These are phyloP conservation scores for Andricus grossulariae DNA, from an alignment of 1,140 invertebrate genomes.

Conservation along the genomic window DNA sequence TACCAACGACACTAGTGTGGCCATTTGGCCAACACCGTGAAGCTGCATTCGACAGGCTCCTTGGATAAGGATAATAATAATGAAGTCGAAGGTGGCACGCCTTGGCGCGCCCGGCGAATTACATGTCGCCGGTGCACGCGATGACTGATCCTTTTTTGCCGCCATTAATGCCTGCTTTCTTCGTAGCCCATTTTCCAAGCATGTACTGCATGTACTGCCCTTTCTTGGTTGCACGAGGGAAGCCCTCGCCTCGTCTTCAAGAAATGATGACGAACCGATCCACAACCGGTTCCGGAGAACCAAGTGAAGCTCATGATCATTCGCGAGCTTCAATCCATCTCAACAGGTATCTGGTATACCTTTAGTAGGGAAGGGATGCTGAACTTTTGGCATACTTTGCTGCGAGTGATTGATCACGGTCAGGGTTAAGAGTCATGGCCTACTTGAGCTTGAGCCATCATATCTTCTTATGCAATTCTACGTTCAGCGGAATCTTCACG, in stretches of 20 bases:
- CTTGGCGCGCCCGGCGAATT: constrained; percentile 22
- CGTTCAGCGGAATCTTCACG: neutral
- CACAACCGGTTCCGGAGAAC: constrained; percentile 41
- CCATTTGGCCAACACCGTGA: constrained; percentile 36
- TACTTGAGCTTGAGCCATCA: neutral
- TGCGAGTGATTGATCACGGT: constrained; percentile 1
- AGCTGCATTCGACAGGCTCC: constrained; percentile 33
- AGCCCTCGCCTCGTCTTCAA: constrained; percentile 16
- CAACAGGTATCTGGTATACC: no score
- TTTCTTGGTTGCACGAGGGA: neutral
- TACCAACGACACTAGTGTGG: neutral
- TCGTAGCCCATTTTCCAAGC: constrained; percentile 18
- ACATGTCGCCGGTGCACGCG: constrained; percentile 19
- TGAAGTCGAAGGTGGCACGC: constrained; percentile 32
- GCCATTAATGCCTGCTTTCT: constrained; percentile 17
- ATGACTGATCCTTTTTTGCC: constrained; percentile 29
- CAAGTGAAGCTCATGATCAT: no score
- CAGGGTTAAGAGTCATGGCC: neutral
- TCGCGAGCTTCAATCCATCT: no score
- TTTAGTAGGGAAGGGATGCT: constrained; percentile 50
- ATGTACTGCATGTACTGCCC: neutral
- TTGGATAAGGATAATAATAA: constrained; percentile 45
- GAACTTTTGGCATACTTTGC: constrained; percentile 56
- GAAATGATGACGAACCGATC: constrained; percentile 41
- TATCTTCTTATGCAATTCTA: neutral